Conservation (phyloP, 2,888 invertebrate genomes). For the Altica lythri region DNA sequence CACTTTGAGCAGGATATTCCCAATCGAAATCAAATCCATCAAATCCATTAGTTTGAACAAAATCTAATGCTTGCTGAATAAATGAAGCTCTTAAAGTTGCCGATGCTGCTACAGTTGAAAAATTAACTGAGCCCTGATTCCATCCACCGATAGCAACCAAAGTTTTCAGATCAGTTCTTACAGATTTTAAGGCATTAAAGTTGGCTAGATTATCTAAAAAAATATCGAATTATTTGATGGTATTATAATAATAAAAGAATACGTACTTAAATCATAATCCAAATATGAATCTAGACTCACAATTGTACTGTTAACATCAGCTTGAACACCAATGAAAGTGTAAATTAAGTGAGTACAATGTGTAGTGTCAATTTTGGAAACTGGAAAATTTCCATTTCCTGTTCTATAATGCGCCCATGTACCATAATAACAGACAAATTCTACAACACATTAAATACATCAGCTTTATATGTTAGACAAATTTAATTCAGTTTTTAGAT, state of each 20-base stretch:
- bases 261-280: conserved; percentile 32
- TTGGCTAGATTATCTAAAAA: conserved; percentile 59
- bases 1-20: conserved; percentile 70
- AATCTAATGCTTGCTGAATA: conserved; percentile 60
- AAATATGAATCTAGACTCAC: conserved; percentile 27
- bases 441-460: conserved; percentile 55
- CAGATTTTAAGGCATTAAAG: conserved; percentile 62
- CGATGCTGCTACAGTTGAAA: conserved; percentile 58
- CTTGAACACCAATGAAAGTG: conserved; percentile 64
- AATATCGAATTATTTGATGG: neutral
- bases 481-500: neutral
- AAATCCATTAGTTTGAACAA: conserved; percentile 64
- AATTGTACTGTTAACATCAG: conserved; percentile 22
- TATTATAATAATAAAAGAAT: neutral
- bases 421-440: conserved; percentile 75
- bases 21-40: conserved; percentile 77
- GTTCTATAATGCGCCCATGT: conserved; percentile 75
- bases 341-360: conserved; percentile 79
- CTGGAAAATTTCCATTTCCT: conserved; percentile 68
- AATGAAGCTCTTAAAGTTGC: conserved; percentile 60
- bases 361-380: conserved; percentile 67
- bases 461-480: neutral
- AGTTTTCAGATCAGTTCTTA: conserved; percentile 62
- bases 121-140: conserved; percentile 63
- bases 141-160: conserved; percentile 73